phyloP scores from a whole-genome alignment of 2,797 vertebrate species.

The Catharus ustulatus region DNA sequence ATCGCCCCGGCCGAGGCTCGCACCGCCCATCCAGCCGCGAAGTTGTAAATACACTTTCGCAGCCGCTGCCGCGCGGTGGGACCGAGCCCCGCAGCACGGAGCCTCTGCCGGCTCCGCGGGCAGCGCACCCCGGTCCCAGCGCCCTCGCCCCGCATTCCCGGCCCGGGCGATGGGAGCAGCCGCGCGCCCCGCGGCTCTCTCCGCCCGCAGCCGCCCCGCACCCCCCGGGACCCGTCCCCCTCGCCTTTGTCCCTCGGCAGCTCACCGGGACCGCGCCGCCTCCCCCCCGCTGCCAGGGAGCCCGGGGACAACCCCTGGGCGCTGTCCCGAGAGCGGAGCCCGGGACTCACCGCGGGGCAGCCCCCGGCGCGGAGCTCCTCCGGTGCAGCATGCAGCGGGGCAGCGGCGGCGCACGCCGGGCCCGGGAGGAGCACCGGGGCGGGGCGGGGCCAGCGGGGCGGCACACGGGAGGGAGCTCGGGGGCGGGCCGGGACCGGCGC shows the following conservation, averaged over 20 bases:
- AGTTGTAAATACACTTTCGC: background rate
- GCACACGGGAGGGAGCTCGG: background rate
- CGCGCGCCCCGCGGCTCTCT: background rate
- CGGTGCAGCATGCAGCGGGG: background rate
- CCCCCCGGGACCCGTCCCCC: background rate
- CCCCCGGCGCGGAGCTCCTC: background rate
- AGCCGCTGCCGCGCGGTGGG: background rate
- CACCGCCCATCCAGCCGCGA: background rate
- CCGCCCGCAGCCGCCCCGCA: background rate
- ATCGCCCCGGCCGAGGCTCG: background rate
- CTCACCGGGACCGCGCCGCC: background rate
- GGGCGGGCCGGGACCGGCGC: background rate
- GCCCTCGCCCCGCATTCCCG: background rate
- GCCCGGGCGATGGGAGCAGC: background rate
- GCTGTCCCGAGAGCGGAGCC: background rate
- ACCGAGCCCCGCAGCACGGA: background rate
- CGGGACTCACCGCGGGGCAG: background rate
- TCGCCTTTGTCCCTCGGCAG: background rate
- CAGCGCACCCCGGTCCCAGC: background rate
- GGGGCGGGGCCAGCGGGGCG: background rate
- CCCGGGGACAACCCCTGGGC: background rate
- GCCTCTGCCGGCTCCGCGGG: background rate
- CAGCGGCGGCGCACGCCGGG: background rate
- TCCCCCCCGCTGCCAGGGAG: background rate
- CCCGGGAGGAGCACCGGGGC: background rate